These are phyloP conservation scores for Nephrotoma flavescens DNA, from an alignment of 2,888 invertebrate species.

Conservation along the genomic window DNA sequence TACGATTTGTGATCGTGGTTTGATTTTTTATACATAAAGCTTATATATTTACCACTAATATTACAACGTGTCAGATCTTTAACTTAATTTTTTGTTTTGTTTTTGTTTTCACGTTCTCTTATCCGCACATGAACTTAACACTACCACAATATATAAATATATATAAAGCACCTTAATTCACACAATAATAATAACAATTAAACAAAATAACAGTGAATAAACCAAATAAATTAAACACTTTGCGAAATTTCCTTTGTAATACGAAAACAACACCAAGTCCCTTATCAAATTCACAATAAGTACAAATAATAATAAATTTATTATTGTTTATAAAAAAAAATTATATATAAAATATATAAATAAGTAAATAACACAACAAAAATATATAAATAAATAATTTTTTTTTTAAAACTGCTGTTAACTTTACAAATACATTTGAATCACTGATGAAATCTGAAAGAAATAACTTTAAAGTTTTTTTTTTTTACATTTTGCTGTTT, in stretches of 20 bases:
- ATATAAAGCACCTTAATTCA: neutral
- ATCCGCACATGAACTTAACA: neutral
- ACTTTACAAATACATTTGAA: conserved; percentile 5
- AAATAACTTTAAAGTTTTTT: neutral
- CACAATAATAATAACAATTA: neutral
- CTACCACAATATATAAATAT: neutral
- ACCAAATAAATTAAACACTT: neutral
- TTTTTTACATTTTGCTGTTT: neutral
- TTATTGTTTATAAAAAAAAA: neutral
- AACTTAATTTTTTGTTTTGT: neutral
- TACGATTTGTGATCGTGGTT: neutral
- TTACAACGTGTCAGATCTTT: neutral
- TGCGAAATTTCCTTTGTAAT: neutral
- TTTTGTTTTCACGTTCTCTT: neutral
- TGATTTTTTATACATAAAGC: neutral
- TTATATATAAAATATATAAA: neutral
- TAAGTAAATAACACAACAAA: neutral
- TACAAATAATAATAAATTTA: neutral
- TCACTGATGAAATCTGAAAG: conserved; percentile 4
- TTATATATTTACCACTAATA: neutral
- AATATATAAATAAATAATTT: neutral
- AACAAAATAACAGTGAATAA: neutral
- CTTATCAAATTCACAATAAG: neutral
- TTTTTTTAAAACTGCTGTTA: neutral
- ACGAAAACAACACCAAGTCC: neutral